These are phyloP conservation scores for Polypedilum vanderplanki DNA, from an alignment of 1,140 invertebrate genomes.

Conservation along the genomic window DNA sequence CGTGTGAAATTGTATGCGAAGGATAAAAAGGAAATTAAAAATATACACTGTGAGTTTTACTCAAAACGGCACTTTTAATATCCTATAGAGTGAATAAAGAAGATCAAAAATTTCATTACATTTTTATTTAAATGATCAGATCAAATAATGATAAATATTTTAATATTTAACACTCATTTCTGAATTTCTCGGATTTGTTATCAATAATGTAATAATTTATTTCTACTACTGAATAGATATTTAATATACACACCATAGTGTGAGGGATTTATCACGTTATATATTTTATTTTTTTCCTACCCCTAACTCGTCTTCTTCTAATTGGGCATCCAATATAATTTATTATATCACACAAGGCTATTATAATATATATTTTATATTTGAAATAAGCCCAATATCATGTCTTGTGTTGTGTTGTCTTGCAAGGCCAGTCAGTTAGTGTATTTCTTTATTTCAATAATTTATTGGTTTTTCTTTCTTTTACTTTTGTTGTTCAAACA, in stretches of 20 bases:
- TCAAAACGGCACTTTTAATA: constrained; percentile 12
- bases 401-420: background rate
- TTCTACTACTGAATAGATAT: too few species aligned
- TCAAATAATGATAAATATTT: too few species aligned
- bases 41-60: background rate
- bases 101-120: background rate
- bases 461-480: constrained; percentile 1
- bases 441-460: background rate
- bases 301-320: background rate
- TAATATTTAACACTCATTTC: too few species aligned
- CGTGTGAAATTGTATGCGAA: background rate
- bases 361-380: background rate
- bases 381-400: background rate
- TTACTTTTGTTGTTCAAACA: too few species aligned
- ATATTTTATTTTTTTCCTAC: too few species aligned
- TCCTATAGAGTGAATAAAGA: background rate
- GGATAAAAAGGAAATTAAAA: constrained; percentile 24
- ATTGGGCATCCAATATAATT: constrained; percentile 1
- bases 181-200: too few species aligned
- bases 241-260: too few species aligned
- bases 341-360: background rate
- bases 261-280: too few species aligned
- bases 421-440: background rate
- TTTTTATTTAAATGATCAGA: too few species aligned
- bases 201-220: too few species aligned